Evolutionary conservation across 1,140 invertebrate genomes (phyloP), one percentile per base, ranked within the genome.

Genomic region (Antheraea mylitta): DNA sequence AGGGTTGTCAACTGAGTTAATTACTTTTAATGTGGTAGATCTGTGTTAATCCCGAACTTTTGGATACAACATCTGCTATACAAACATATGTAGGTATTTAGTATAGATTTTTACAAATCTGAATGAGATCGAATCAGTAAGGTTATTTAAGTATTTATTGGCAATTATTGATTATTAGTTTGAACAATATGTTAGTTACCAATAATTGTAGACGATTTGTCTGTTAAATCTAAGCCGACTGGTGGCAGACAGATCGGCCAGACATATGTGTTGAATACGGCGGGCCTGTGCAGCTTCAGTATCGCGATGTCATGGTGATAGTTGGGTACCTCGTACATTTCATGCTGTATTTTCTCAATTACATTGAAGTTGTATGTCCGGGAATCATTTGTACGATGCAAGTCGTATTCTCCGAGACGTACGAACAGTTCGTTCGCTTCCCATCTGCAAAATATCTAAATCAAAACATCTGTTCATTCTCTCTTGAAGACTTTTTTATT

Each of bases 241-340:
- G 95, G 95, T 9, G 97, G 97, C 19, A 98, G 91, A 83, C 97
- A 98, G 59, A 98, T 95, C 0, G 96, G 97, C 94, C 96, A 96
- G 22, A 98, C 96, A 78, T 97, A 96, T 3, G 93, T 94, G 72
- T 96, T 95, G 80, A 97, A 97, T 3, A 93, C 90, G 0, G 96
- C 95, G 0, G 95, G 90, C 13, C 94, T 89, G 53, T 94, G 92
- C 7, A 98, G 90, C 80, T 95, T 95, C 19, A 98, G 71, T n/a
- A 98, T 94, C 0, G 96, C 96, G 64, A 98, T 96, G 77, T 98
- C 97, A 77, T 98, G 94, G 66, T 95, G 94, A 82, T 96, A 97
- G 10, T 93, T 95, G 7, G 93, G 79, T 0, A 90, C 76, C 71
- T 95, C 92, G 83, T 94, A 97, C 38, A 94, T 91, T 59, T 93